phyloP scores from a whole-genome alignment of 2,113 vertebrate species.

The Saccopteryx leptura region DNA sequence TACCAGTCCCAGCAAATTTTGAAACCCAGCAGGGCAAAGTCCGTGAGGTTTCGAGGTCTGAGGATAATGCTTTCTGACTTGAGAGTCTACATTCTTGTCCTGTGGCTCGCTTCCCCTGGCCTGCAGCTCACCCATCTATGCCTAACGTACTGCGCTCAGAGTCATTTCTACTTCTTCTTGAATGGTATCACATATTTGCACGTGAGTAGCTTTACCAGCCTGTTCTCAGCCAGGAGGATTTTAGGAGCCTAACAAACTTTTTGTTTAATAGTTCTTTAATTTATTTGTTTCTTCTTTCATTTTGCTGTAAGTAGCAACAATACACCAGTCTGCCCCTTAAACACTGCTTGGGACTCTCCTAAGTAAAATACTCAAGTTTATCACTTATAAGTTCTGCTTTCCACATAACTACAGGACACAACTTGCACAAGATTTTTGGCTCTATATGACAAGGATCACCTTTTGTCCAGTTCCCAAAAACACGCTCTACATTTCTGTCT shows the following conservation, averaged over 20 bases:
- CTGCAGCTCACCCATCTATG: not conserved
- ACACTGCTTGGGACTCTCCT: not conserved
- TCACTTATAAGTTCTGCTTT: not conserved
- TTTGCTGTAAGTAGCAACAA: not conserved
- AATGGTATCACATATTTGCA: not conserved
- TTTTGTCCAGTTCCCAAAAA: not conserved
- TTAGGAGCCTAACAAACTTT: not conserved
- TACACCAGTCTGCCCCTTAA: not conserved
- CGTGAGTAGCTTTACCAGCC: not conserved
- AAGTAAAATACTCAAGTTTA: not conserved
- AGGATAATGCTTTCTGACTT: not conserved
- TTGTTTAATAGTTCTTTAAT: not conserved
- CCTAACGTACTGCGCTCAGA: rapidly evolving
- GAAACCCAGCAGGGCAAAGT: not conserved
- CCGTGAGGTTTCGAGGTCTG: not conserved
- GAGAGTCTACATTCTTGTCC: rapidly evolving
- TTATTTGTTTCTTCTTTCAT: not conserved
- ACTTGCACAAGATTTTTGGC: not conserved
- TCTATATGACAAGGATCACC: not conserved
- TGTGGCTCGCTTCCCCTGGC: not conserved
- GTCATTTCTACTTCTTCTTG: not conserved
- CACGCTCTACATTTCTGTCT: not conserved
- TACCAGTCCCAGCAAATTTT: not conserved
- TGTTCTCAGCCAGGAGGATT: not conserved
- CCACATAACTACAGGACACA: not conserved